Evolutionary conservation across 2,888 invertebrate species (phyloP), one percentile per base, ranked within the genome.

Genomic region (Drosophila trichaetosa): DNA sequence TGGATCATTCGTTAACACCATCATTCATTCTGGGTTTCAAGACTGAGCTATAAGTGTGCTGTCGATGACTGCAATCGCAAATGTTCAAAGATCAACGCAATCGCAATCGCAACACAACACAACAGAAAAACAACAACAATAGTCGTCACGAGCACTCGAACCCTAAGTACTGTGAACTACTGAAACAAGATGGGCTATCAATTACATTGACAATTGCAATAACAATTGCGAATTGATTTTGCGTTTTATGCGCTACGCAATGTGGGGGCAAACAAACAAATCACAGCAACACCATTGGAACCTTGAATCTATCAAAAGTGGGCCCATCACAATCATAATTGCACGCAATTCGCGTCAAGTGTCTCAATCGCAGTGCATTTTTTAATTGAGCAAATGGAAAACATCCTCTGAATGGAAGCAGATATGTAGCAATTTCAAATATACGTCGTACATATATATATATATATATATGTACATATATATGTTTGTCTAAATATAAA

Each of bases 271-370:
- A 54, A 82, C 57, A 83, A 86, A 83, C 51, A 83, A 87, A 87
- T 85, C 84, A 84, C 71, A 34, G 77, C 82, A 84, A 69, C 51
- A 38, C 21, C 34, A 34, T 11, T 48, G 13, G 16, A 57, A 54
- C 42, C 62, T 46, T 62, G 68, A 66, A 62, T 74, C 87, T 73
- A 83, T 82, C 84, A 80, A 74, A 74, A 33, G 36, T 59, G 36
- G 18, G 24, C 1, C 49, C 34, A 46, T 7, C 24, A 56, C 38
- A 40, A 56, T 56, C 38, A 64, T 67, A 73, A 79, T 83, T 76
- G 83, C 83, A 85, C 79, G 87, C 84, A 85, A 82, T 84, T 73
- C 56, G 51, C 78, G 34, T 68, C 72, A 65, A 80, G 58, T 83
- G 69, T 83, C 80, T 83, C 87, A 84, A 80, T 79, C 68, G 65